Percentiles rank a stretch among this genome's conserved stretches.
Conservation (phyloP, 2,797 vertebrate genomes). For the Phalanger gymnotis region DNA sequence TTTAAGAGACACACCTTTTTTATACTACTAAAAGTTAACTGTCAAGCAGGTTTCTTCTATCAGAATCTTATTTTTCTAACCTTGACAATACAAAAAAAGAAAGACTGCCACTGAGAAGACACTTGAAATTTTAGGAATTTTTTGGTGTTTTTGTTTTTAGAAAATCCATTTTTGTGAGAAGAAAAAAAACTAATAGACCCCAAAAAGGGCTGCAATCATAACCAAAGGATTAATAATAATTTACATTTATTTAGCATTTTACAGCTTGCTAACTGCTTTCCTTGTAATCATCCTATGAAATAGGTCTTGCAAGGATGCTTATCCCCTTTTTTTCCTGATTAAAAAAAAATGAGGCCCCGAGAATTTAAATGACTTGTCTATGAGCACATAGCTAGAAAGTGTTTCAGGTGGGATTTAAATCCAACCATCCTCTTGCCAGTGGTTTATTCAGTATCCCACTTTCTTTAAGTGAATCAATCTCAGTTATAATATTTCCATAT, state of each 20-base stretch:
- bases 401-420: not conserved
- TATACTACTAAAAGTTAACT: conserved; percentile 54
- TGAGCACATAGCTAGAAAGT: not conserved
- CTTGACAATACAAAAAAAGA: conserved; percentile 34
- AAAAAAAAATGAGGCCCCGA: not conserved
- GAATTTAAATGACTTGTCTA: not conserved
- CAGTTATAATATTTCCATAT: not conserved
- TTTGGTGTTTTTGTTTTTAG: not conserved
- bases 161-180: not conserved
- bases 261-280: not conserved
- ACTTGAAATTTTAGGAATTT: not conserved
- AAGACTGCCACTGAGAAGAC: not conserved
- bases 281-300: not conserved
- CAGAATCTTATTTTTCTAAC: conserved; percentile 73
- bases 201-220: not conserved
- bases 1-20: conserved; percentile 18
- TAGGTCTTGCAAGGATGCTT: not conserved
- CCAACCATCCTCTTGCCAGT: not conserved
- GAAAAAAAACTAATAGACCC: not conserved
- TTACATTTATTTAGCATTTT: not conserved
- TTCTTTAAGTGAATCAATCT: not conserved
- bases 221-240: not conserved
- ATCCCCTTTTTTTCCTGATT: not conserved
- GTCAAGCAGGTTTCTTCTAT: conserved; percentile 68
- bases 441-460: not conserved